Evolutionary conservation across 2,113 vertebrate genomes (phyloP).

Genomic region (Paramisgurnus dabryanus): DNA sequence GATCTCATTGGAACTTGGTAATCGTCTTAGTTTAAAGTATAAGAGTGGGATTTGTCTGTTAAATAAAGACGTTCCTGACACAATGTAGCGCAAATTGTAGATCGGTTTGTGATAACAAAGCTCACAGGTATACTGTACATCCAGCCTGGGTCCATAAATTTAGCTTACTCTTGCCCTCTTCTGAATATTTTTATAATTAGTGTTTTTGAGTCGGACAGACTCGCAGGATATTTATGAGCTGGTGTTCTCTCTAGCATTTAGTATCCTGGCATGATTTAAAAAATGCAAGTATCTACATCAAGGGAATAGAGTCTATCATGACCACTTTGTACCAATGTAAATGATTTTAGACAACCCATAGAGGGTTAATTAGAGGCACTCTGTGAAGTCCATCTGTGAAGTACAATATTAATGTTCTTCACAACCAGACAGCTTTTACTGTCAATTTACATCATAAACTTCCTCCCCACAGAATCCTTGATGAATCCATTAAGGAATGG

Average conservation of each 20-base stretch:
- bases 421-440: constrained; percentile 26
- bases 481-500: constrained; percentile 22
- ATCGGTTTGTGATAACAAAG: neutral
- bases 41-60: constrained; percentile 4
- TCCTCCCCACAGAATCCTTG: constrained; percentile 8
- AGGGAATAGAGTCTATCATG: constrained; percentile 1
- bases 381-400: constrained; percentile 21
- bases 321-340: constrained; percentile 17
- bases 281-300: neutral
- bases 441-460: constrained; percentile 34
- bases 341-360: constrained; percentile 10
- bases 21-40: constrained; percentile 13
- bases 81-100: neutral
- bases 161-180: neutral
- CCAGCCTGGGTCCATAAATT: neutral
- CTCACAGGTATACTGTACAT: neutral
- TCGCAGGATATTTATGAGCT: constrained; percentile 15
- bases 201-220: constrained; percentile 10
- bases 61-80: neutral
- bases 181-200: constrained; percentile 7
- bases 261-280: constrained; percentile 10
- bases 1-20: constrained; percentile 15
- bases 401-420: constrained; percentile 22
- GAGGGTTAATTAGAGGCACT: constrained; percentile 34
- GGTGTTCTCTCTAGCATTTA: constrained; percentile 25